phyloP scores from a whole-genome alignment of 1,140 invertebrate genomes.

The Sinella curviseta region DNA sequence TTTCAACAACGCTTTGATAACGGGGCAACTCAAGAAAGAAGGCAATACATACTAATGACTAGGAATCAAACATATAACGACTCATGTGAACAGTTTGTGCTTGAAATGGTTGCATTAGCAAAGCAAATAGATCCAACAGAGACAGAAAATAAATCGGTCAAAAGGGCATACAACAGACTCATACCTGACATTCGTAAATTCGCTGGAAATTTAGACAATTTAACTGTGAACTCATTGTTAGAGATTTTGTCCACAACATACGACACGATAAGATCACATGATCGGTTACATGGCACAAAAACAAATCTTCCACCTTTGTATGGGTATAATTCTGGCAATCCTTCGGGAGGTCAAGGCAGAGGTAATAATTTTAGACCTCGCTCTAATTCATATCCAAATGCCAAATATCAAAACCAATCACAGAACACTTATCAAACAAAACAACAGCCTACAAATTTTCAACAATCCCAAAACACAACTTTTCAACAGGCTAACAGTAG shows the following conservation, averaged over 20 bases:
- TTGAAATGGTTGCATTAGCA: conserved; percentile 5
- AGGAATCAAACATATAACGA: neutral
- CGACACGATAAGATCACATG: neutral
- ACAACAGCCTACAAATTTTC: neutral
- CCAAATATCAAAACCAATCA: neutral
- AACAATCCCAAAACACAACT: neutral
- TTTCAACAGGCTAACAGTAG: no score
- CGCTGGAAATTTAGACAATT: neutral
- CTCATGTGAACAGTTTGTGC: neutral
- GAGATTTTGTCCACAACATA: neutral
- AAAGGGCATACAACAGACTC: neutral
- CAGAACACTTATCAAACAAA: no score
- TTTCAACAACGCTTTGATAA: neutral
- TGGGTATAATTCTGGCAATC: neutral
- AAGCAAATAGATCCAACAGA: conserved; percentile 4
- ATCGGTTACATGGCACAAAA: neutral
- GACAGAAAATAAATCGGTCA: neutral
- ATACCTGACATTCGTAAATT: neutral
- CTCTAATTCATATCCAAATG: neutral
- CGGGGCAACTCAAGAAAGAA: neutral
- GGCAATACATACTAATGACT: neutral
- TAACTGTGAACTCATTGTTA: neutral
- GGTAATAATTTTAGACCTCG: neutral
- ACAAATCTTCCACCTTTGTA: neutral
- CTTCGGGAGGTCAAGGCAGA: neutral